Percentiles rank a stretch among this genome's conserved stretches.
Conservation (phyloP, 2,113 vertebrate species). For the Canis aureus region DNA sequence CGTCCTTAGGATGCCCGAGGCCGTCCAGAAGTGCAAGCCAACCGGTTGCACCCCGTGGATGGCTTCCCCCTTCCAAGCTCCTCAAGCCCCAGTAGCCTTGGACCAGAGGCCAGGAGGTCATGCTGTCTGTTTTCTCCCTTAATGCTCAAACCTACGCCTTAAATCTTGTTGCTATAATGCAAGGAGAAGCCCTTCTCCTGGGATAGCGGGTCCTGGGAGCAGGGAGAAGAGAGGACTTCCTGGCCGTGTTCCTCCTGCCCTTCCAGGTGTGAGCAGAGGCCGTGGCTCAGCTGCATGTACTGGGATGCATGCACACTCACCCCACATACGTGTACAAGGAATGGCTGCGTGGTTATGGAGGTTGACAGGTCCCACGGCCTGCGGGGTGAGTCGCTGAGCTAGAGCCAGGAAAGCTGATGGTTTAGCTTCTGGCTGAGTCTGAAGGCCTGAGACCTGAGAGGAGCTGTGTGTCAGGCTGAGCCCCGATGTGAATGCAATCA, state of each 20-base stretch:
- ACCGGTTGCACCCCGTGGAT: rapidly evolving
- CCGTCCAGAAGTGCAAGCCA: not conserved
- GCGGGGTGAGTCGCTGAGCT: not conserved
- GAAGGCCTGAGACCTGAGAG: not conserved
- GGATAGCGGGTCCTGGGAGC: not conserved
- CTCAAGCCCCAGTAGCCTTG: not conserved
- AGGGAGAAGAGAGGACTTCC: not conserved
- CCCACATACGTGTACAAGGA: not conserved
- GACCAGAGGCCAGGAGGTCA: not conserved
- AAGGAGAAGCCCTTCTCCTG: not conserved
- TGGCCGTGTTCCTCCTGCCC: not conserved
- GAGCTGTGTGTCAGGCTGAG: not conserved
- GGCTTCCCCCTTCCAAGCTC: not conserved
- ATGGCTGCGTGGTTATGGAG: not conserved
- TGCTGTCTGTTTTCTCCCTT: not conserved
- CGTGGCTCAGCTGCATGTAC: no score
- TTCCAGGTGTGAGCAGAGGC: not conserved
- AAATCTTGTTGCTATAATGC: not conserved
- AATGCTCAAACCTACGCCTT: not conserved
- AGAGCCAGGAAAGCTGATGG: not conserved
- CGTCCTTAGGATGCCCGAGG: not conserved
- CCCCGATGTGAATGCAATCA: not conserved
- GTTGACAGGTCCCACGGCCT: not conserved
- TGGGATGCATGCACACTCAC: no score
- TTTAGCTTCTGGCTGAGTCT: not conserved